Conservation (phyloP, 2,888 invertebrate species). For the Nezara viridula region DNA sequence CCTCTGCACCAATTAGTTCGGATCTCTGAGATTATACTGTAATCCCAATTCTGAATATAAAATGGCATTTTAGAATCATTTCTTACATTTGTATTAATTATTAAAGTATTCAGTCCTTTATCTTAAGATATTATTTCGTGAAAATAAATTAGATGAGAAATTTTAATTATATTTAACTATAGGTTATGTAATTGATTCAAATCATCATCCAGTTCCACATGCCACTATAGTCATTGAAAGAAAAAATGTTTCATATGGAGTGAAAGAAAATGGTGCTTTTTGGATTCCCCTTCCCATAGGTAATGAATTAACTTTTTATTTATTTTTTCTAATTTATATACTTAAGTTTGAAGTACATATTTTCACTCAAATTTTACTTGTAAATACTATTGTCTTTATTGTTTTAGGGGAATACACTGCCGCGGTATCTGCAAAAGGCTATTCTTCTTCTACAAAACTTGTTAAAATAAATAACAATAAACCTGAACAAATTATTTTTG, state of each 20-base stretch:
- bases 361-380: neutral
- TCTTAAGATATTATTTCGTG: neutral
- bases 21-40: too few relatives aligned
- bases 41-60: too few relatives aligned
- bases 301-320: constrained; percentile 64
- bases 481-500: constrained; percentile 77
- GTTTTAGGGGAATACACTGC: constrained; percentile 69
- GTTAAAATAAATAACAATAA: constrained; percentile 69
- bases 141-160: neutral
- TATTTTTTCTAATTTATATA: neutral
- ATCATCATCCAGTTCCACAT: constrained; percentile 74
- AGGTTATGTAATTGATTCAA: constrained; percentile 76
- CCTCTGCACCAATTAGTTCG: too few relatives aligned
- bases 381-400: neutral
- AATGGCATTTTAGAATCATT: too few relatives aligned
- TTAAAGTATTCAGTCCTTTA: neutral
- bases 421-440: constrained; percentile 74
- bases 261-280: constrained; percentile 72
- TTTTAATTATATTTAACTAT: constrained; percentile 61
- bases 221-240: constrained; percentile 72
- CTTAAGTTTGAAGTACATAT: neutral
- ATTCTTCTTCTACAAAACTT: constrained; percentile 73
- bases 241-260: constrained; percentile 68
- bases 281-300: constrained; percentile 71
- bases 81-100: too few relatives aligned